Evolutionary conservation across 2,888 invertebrate species (phyloP).

Genomic region (Callyntrura sp.): DNA sequence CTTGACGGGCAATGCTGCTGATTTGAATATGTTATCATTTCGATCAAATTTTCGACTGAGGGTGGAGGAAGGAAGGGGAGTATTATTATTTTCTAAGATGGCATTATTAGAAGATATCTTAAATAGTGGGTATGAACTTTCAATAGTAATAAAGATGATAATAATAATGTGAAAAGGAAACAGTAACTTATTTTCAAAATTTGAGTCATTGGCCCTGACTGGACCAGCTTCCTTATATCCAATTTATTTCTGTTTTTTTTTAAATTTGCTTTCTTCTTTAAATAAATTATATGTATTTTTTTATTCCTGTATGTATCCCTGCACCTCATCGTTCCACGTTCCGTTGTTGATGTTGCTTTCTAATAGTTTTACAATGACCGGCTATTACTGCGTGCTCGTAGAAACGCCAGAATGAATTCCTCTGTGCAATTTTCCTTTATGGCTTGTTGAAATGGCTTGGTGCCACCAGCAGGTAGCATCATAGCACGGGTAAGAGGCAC

Average conservation of each 20-base stretch:
- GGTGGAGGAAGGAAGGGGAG: too few species aligned
- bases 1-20: too few species aligned
- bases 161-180: not conserved
- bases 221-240: not conserved
- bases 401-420: slow-evolving; percentile 8
- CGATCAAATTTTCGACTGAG: too few species aligned
- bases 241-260: too few species aligned
- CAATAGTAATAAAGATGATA: not conserved
- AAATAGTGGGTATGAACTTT: not conserved
- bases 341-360: too few species aligned
- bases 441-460: not conserved
- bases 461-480: not conserved
- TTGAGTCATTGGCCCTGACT: slow-evolving; percentile 15
- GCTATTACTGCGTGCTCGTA: not conserved
- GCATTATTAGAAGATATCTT: too few species aligned
- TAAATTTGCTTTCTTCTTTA: too few species aligned
- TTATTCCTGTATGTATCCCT: too few species aligned
- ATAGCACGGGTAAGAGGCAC: not conserved
- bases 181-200: not conserved
- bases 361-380: not conserved
- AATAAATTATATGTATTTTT: too few species aligned
- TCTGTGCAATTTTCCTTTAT: not conserved
- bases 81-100: too few species aligned
- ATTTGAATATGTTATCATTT: too few species aligned
- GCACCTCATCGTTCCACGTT: not conserved